Conservation (phyloP, 2,888 invertebrate species). For the Cabera pusaria region DNA sequence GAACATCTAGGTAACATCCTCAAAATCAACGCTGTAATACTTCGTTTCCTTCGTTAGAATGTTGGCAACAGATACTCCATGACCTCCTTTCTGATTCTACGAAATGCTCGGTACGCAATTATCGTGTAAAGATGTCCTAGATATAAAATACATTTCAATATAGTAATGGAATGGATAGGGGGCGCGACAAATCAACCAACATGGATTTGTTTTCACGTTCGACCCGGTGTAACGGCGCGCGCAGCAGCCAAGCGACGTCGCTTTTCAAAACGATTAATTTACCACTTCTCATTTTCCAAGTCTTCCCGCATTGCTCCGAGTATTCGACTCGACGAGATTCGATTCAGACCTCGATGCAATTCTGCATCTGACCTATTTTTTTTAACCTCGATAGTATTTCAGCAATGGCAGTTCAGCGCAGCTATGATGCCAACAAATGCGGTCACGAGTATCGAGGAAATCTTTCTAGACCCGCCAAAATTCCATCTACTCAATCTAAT, state of each 20-base stretch:
- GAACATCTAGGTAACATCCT: too few species aligned
- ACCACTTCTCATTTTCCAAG: constrained; percentile 29
- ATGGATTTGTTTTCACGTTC: constrained; percentile 43
- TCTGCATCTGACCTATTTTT: constrained; percentile 27
- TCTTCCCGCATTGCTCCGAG: constrained; percentile 16
- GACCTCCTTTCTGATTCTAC: constrained; percentile 14
- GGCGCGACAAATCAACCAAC: constrained; percentile 7
- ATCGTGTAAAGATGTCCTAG: background rate
- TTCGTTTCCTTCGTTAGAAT: constrained; percentile 7
- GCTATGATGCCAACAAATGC: constrained; percentile 18
- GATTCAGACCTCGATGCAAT: constrained; percentile 25
- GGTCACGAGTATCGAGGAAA: constrained; percentile 19
- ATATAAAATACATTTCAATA: constrained; percentile 4
- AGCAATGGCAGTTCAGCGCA: constrained; percentile 10
- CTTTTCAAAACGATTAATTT: constrained; percentile 31
- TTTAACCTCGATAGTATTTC: constrained; percentile 28
- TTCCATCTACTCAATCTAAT: constrained; percentile 8
- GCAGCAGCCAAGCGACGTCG: constrained; percentile 41
- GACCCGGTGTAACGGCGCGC: constrained; percentile 53
- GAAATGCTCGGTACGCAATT: constrained; percentile 4
- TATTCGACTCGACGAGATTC: too few species aligned
- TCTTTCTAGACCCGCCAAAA: constrained; percentile 7
- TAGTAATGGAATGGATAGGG: constrained; percentile 7
- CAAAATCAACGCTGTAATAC: too few species aligned
- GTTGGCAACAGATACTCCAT: constrained; percentile 15